Conservation (phyloP, 2,888 invertebrate species). For the Dicyrtoma fusca region DNA sequence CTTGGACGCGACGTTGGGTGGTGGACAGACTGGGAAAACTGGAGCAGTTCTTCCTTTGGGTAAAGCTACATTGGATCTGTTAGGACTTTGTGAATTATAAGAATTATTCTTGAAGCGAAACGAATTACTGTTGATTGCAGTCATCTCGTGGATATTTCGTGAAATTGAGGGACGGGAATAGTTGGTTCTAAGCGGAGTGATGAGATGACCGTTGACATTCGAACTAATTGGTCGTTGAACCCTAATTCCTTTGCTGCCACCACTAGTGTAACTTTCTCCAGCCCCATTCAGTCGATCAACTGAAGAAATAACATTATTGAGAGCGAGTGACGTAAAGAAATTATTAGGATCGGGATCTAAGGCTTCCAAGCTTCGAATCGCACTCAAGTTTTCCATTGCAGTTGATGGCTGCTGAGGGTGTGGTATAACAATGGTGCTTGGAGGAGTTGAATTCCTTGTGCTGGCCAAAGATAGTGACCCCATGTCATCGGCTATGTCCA, state of each 20-base stretch:
- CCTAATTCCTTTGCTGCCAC: neutral
- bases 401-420: neutral
- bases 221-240: conserved; percentile 44
- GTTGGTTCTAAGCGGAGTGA: conserved; percentile 24
- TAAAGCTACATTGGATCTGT: neutral
- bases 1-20: neutral
- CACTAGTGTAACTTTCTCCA: neutral
- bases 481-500: neutral
- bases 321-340: conserved; percentile 13
- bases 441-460: too few species aligned
- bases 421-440: too few species aligned
- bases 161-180: neutral
- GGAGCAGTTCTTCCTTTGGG: conserved; percentile 20
- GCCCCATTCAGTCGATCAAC: neutral
- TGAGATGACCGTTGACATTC: conserved; percentile 34
- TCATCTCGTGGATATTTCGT: neutral
- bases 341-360: conserved; percentile 8
- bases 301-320: conserved; percentile 2
- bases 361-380: neutral
- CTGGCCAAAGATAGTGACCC: neutral
- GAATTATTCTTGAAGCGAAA: too few species aligned
- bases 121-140: neutral
- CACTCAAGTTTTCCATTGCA: neutral
- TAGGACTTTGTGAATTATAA: neutral
- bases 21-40: conserved; percentile 8